Evolutionary conservation across 2,113 vertebrate genomes (phyloP).

Genomic region (Terrapene triunguis): DNA sequence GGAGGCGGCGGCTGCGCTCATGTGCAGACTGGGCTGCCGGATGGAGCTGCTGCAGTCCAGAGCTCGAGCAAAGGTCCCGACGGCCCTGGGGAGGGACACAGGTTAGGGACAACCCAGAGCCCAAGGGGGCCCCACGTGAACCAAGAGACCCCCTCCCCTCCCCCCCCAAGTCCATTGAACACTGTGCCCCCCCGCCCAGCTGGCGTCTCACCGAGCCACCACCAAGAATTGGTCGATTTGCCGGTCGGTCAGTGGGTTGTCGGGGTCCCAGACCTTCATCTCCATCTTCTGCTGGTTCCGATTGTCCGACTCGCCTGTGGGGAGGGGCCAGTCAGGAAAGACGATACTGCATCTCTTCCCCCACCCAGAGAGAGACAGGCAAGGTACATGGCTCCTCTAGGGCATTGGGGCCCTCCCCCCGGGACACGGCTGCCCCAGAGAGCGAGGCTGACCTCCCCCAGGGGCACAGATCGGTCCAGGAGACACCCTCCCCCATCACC

Average conservation of each 20-base stretch:
- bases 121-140: not conserved
- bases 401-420: not conserved
- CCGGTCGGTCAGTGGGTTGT: slow-evolving; percentile 93
- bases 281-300: slow-evolving; percentile 94
- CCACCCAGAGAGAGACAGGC: too few relatives aligned
- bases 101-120: not conserved
- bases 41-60: slow-evolving; percentile 97
- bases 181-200: not conserved
- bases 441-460: not conserved
- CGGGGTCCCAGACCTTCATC: slow-evolving; percentile 94
- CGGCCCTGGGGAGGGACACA: slow-evolving; percentile 80
- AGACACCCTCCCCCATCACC: slow-evolving; percentile 72
- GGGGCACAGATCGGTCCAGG: not conserved
- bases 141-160: not conserved
- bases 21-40: slow-evolving; percentile 95
- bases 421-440: too few relatives aligned
- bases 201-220: slow-evolving; percentile 88
- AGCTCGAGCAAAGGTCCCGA: slow-evolving; percentile 93
- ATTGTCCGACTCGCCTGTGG: slow-evolving; percentile 86
- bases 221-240: slow-evolving; percentile 97
- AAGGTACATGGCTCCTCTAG: not conserved
- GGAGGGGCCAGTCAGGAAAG: too few relatives aligned
- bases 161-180: not conserved
- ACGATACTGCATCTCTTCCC: not conserved
- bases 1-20: slow-evolving; percentile 94